Evolutionary conservation across 2,113 vertebrate species (phyloP), one percentile per base, ranked within the genome.

Genomic region (Poicephalus gulielmi): DNA sequence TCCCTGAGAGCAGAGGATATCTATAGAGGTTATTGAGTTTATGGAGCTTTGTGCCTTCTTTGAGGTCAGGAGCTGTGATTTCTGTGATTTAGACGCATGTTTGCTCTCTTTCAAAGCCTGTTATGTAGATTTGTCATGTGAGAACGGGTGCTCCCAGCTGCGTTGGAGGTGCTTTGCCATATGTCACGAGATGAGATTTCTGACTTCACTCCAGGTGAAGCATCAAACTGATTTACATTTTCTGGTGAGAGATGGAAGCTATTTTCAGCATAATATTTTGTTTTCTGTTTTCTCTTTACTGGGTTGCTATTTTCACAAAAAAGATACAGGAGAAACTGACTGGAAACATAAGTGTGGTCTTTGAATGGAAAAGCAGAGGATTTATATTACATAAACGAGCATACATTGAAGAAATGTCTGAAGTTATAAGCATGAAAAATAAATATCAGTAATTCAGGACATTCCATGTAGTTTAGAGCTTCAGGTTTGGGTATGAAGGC

Each of bases 91-190:
- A 35, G 78, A 78, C 23, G 20, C 0, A 3, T 11, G 31, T 89
- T 91, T 79, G 39, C 82, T 95, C 66, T 76, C 90, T 71, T 91
- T 87, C 88, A 67, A 44, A 96, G n/a, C 33, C 81, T 23, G 64
- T 95, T 79, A 27, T 19, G 55, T 77, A 81, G 80, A 59, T 92
- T 37, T 92, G 63, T 74, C 88, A 53, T 47, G 86, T 94, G 86
- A 84, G 86, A 95, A 95, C 0, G 1, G 13, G 43, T 60, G 69
- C 66, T 95, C 73, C 80, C 92, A 71, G 93, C 64, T 82, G 86
- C 3, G 14, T 50, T 68, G 69, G 69, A 75, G 77, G 24, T 68
- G 80, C 80, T 91, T 86, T 93, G 62, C 88, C 91, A n/a, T 75
- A 78, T 86, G 89, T 79, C 77, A 89, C 3, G 1, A 43, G 50